Conservation (phyloP, 2,797 vertebrate species). For the Mallotus villosus region DNA sequence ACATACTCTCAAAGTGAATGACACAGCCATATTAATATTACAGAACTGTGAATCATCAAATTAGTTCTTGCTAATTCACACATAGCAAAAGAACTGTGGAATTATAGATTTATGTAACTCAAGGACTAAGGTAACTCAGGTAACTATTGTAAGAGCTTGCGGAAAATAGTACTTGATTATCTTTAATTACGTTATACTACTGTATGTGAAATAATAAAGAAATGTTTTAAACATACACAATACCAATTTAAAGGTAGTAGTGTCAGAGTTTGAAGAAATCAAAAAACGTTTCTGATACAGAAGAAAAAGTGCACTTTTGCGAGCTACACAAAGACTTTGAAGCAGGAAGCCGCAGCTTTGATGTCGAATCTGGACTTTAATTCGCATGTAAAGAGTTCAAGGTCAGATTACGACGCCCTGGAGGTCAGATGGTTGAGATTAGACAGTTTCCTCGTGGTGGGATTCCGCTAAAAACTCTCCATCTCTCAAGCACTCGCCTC, state of each 20-base stretch:
- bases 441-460: background rate
- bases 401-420: conserved; percentile 4
- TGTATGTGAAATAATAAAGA: too few species aligned
- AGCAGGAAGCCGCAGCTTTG: conserved; percentile 17
- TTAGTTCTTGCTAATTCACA: background rate
- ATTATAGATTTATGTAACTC: background rate
- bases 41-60: background rate
- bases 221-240: too few species aligned
- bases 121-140: too few species aligned
- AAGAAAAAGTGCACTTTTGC: too few species aligned
- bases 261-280: too few species aligned
- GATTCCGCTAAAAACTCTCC: background rate
- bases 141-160: background rate
- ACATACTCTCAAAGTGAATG: background rate
- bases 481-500: background rate
- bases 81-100: background rate
- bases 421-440: conserved; percentile 6
- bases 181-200: too few species aligned
- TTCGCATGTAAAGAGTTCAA: conserved; percentile 6
- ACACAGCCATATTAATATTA: background rate
- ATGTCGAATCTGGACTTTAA: conserved; percentile 18
- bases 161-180: background rate
- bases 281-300: too few species aligned
- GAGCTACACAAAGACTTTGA: conserved; percentile 17
- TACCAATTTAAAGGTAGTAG: too few species aligned